Conservation (phyloP, 2,888 invertebrate genomes). For the Pharmacophagus antenor region DNA sequence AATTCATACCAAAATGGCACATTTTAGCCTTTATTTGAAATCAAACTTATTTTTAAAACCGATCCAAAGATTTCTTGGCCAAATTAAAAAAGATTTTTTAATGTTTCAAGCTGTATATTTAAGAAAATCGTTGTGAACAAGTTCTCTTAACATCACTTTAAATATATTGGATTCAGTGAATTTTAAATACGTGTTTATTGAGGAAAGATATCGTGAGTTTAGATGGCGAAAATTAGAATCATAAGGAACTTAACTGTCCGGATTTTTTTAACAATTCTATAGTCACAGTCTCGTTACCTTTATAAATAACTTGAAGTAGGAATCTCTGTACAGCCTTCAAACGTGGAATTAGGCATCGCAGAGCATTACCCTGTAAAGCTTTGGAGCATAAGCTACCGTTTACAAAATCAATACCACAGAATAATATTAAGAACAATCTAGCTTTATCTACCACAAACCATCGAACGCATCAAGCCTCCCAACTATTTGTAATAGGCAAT, state of each 20-base stretch:
- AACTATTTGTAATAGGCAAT: background rate
- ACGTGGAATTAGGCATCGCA: background rate
- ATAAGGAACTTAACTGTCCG: too few species aligned
- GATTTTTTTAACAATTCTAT: too few species aligned
- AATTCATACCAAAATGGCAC: conserved; percentile 3
- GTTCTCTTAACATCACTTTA: too few species aligned
- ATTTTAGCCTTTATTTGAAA: background rate
- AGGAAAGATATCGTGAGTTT: too few species aligned
- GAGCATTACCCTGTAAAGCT: background rate
- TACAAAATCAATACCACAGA: too few species aligned
- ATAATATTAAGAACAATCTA: background rate
- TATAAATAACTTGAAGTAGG: background rate
- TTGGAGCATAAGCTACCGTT: background rate
- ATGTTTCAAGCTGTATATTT: background rate
- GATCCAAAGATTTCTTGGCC: background rate
- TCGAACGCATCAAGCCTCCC: background rate
- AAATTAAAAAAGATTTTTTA: background rate
- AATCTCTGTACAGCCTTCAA: background rate
- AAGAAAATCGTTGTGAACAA: background rate
- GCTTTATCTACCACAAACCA: background rate
- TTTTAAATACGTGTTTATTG: too few species aligned
- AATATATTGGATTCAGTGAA: too few species aligned
- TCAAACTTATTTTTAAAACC: background rate
- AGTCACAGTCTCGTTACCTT: background rate
- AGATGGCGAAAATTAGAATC: too few species aligned